Evolutionary conservation across 2,888 invertebrate species (phyloP), one percentile per base, ranked within the genome.

Genomic region (Girardia tigrina): DNA sequence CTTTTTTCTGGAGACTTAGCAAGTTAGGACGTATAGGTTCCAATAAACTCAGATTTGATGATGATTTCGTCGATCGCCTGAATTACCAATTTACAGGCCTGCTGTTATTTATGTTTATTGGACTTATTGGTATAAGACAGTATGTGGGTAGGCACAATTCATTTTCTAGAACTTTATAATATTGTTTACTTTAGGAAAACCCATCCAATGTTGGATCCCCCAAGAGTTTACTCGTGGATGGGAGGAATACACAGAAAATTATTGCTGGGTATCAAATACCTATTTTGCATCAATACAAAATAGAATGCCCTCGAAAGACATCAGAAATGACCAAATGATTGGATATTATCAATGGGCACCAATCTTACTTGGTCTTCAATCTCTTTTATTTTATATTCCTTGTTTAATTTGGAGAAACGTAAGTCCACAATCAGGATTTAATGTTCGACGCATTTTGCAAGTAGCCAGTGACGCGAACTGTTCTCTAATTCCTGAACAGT

Each of bases 261-360:
- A 86, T 78, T 86, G 86, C 80, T 86, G 86, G 86, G 85, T 85
- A 71, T 84, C 85, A 77, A 85, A 86, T 80, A 86, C 86, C 1
- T 86, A 86, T 79, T 86, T 84, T 81, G 82, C 83, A 56, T 81
- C 82, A 42, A 79, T 82, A 36, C 80, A 81, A 74, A 80, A 82
- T 77, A 80, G 81, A 76, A 80, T 83, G 75, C 82, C 83, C 1
- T 80, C 80, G 42, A 23, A 20, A 26, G 23, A 20, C 70, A 79
- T 79, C 42, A 16, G 76, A 56, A 29, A 26, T 20, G 73, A 27
- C 26, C 56, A 26, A 42, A 78, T 75, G 56, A 78, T 75, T 29
- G 70, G 28, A 71, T 84, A 84, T 79, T 84, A 84, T 78, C 84
- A 81, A 81, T 86, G 82, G 83, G 85, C 81, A 26, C 84, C 84